Percentiles rank a stretch among this genome's conserved stretches.
Evolutionary conservation across 2,888 invertebrate genomes (phyloP).

Genomic region (Eugnorisma glareosa): DNA sequence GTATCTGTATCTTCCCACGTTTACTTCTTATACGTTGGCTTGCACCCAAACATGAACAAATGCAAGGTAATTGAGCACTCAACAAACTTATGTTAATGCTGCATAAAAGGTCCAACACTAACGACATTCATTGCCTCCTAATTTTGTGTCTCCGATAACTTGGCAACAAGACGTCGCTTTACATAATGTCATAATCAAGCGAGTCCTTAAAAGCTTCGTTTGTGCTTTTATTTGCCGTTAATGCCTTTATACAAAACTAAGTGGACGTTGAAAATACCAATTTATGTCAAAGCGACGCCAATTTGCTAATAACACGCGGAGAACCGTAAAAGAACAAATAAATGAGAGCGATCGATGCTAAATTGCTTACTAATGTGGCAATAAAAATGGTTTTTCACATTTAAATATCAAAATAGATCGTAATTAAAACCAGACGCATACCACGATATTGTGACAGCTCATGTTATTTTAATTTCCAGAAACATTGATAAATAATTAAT

Average conservation of each 20-base stretch:
- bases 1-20: conserved; percentile 36
- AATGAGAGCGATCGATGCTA: conserved; percentile 27
- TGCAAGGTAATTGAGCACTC: conserved; percentile 49
- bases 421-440: conserved; percentile 47
- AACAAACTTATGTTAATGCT: conserved; percentile 66
- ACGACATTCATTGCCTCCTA: conserved; percentile 69
- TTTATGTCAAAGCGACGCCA: conserved; percentile 76
- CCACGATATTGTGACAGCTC: conserved; percentile 47
- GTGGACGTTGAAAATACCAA: conserved; percentile 70
- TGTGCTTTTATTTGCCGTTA: conserved; percentile 74
- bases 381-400: conserved; percentile 44
- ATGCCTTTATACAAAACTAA: conserved; percentile 79
- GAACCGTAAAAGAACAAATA: conserved; percentile 39
- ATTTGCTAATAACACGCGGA: conserved; percentile 60
- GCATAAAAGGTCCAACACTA: conserved; percentile 64
- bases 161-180: conserved; percentile 65
- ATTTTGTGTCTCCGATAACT: conserved; percentile 72
- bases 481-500: conserved; percentile 62
- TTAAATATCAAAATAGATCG: conserved; percentile 54
- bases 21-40: conserved; percentile 40
- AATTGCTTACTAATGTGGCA: conserved; percentile 31
- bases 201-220: conserved; percentile 76
- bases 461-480: conserved; percentile 56
- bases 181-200: conserved; percentile 74
- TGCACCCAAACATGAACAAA: conserved; percentile 52